These are phyloP conservation scores for Macropis europaea DNA, from an alignment of 2,888 invertebrate genomes.

Conservation along the genomic window DNA sequence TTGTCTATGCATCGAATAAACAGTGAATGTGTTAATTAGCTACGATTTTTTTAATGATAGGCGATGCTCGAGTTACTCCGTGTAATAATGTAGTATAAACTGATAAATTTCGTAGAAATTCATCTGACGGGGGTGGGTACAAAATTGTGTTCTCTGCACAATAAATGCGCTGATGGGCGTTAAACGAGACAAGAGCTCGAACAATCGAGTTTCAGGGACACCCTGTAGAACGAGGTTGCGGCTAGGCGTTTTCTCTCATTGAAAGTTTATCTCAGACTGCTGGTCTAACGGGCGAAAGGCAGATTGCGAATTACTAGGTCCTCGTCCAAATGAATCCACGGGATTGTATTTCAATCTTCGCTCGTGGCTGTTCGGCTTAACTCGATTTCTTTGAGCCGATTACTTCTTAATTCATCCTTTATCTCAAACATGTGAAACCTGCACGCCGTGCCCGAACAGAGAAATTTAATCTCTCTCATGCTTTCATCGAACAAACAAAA, in stretches of 20 bases:
- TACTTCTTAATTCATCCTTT: conserved; percentile 18
- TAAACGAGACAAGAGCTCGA: too few relatives aligned
- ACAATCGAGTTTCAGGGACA: conserved; percentile 19
- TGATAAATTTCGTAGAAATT: too few relatives aligned
- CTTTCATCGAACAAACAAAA: too few relatives aligned
- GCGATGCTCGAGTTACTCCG: too few relatives aligned
- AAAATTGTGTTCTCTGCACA: too few relatives aligned
- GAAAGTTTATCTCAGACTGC: conserved; percentile 44
- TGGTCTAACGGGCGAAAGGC: conserved; percentile 47
- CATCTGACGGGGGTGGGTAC: too few relatives aligned
- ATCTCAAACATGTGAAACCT: neutral
- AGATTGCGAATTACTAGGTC: conserved; percentile 44
- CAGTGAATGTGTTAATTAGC: too few relatives aligned
- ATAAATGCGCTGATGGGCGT: too few relatives aligned
- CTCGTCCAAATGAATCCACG: conserved; percentile 33
- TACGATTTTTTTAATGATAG: too few relatives aligned
- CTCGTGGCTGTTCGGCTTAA: conserved; percentile 12
- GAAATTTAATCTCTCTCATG: too few relatives aligned
- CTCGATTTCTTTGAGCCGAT: conserved; percentile 20
- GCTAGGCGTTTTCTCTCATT: conserved; percentile 44
- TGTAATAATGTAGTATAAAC: too few relatives aligned
- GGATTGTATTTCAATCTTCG: conserved; percentile 37
- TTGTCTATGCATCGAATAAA: too few relatives aligned
- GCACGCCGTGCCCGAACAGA: neutral
- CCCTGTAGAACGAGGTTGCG: conserved; percentile 38